phyloP scores from a whole-genome alignment of 2,797 vertebrate species.

The Pelodytes ibericus region DNA sequence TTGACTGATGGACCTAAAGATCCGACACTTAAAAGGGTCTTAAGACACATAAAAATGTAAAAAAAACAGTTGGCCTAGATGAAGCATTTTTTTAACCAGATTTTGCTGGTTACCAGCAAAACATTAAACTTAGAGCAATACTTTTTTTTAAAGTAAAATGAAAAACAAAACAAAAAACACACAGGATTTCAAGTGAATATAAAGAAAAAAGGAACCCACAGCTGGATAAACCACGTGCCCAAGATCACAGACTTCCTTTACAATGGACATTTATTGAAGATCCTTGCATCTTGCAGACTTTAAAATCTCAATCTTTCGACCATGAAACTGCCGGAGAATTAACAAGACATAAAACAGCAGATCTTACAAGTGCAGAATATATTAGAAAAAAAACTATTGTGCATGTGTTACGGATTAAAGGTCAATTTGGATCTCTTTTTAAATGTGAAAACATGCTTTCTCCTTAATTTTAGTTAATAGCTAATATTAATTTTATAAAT shows the following conservation, averaged over 20 bases:
- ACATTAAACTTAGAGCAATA: background rate
- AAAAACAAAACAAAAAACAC: constrained; percentile 8
- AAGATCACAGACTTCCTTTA: constrained; percentile 10
- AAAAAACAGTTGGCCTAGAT: no score
- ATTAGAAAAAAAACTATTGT: background rate
- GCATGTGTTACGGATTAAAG: background rate
- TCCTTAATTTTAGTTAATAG: no score
- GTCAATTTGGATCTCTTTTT: background rate
- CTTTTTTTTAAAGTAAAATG: constrained; percentile 8
- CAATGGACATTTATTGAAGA: constrained; percentile 9
- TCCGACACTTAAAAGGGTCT: no score
- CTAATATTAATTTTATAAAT: no score
- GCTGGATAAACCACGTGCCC: background rate
- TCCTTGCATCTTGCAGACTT: background rate
- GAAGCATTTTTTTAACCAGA: no score
- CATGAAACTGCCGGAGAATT: background rate
- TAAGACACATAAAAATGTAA: no score
- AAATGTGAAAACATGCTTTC: no score
- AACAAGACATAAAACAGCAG: background rate
- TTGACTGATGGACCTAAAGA: no score
- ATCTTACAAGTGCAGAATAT: background rate
- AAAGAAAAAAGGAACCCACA: background rate
- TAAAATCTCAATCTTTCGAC: background rate
- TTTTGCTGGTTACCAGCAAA: background rate
- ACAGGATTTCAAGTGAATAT: background rate